Evolutionary conservation across 2,113 vertebrate species (phyloP).

Genomic region (Calyptomena viridis): DNA sequence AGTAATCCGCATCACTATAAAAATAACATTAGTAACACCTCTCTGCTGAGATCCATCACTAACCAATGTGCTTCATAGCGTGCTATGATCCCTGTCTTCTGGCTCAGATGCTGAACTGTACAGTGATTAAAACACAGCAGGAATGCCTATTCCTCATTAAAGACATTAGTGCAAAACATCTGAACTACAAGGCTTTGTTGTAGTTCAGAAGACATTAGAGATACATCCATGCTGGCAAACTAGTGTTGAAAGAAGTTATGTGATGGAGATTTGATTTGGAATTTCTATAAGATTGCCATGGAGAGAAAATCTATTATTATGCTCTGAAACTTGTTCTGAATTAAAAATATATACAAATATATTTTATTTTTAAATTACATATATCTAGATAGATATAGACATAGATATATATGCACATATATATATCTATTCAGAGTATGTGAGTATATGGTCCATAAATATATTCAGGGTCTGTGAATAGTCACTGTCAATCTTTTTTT

Average conservation of each 20-base stretch:
- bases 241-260: background rate
- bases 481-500: too few relatives aligned
- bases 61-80: background rate
- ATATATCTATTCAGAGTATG: too few relatives aligned
- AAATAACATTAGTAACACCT: background rate
- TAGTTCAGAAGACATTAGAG: background rate
- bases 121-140: background rate
- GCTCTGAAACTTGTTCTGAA: background rate
- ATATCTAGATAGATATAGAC: too few relatives aligned
- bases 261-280: background rate
- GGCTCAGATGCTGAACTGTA: background rate
- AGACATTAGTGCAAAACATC: background rate
- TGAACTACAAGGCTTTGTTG: background rate
- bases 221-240: background rate
- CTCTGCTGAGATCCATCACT: background rate
- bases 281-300: background rate
- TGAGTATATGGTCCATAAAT: too few relatives aligned
- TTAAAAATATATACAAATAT: background rate
- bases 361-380: background rate
- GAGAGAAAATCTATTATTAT: background rate
- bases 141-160: background rate
- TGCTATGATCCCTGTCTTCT: background rate
- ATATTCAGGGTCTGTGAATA: too few relatives aligned
- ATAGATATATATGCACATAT: background rate
- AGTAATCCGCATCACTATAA: background rate